Percentiles rank a stretch among this genome's conserved stretches.
Evolutionary conservation across 2,888 invertebrate species (phyloP).

Genomic region (Clitarchus hookeri): DNA sequence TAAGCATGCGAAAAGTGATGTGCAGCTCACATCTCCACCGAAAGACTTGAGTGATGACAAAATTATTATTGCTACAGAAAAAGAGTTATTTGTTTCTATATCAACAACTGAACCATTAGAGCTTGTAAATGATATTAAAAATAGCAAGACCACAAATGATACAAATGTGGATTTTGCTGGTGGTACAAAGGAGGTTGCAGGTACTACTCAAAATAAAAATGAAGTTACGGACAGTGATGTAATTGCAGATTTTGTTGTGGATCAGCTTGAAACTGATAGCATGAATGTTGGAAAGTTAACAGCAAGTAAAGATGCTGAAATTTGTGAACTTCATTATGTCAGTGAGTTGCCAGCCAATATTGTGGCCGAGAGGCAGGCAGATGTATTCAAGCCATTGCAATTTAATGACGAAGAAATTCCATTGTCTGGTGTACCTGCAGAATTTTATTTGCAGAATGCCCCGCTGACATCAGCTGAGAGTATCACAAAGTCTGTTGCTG

Average conservation of each 20-base stretch:
- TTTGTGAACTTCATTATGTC: too few species aligned
- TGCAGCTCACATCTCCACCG: conserved; percentile 12
- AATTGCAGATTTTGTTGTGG: background rate
- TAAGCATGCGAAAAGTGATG: conserved; percentile 20
- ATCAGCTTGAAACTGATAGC: background rate
- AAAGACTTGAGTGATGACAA: conserved; percentile 28
- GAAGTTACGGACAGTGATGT: background rate
- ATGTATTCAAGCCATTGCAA: background rate
- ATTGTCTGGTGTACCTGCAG: background rate
- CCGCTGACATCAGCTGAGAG: background rate
- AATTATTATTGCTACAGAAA: conserved; percentile 24
- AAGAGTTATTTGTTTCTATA: conserved; percentile 19
- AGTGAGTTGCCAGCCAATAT: too few species aligned
- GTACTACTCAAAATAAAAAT: background rate
- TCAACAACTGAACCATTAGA: conserved; percentile 11
- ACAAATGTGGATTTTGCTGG: background rate
- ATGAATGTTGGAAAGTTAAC: background rate
- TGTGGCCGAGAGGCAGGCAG: background rate
- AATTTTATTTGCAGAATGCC: background rate
- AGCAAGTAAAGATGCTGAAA: background rate
- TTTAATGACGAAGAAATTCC: background rate
- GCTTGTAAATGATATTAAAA: background rate
- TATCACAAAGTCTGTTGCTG: background rate
- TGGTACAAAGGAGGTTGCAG: background rate
- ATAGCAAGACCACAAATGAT: background rate